Percentiles rank a stretch among this genome's conserved stretches.
These are phyloP conservation scores for Helarctos malayanus DNA, from an alignment of 2,797 vertebrate genomes.

Conservation along the genomic window DNA sequence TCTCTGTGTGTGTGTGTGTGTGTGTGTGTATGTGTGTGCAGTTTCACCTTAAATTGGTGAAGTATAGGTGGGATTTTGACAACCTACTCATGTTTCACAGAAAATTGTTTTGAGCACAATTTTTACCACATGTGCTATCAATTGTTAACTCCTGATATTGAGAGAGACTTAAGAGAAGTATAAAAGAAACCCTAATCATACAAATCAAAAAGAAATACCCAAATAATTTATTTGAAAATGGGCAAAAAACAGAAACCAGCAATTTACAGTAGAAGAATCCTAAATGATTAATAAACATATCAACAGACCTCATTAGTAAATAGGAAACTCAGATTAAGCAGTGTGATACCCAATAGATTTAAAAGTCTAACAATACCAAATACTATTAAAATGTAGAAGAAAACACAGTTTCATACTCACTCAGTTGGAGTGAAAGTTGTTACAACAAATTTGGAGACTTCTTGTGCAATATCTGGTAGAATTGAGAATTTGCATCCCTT, in stretches of 20 bases:
- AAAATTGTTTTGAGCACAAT: slow-evolving; percentile 51
- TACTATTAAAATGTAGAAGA: not conserved
- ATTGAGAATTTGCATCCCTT: not conserved
- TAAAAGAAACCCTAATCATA: not conserved
- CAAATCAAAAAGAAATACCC: not conserved
- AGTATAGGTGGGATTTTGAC: slow-evolving; percentile 42
- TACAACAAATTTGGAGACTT: not conserved
- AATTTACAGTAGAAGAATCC: not conserved
- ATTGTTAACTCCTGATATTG: not conserved
- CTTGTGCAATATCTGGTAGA: not conserved
- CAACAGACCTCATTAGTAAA: not conserved
- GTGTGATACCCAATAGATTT: not conserved
- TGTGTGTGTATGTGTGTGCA: not conserved
- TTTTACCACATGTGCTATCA: slow-evolving; percentile 56
- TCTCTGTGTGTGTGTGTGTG: not conserved
- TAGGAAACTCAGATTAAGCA: not conserved
- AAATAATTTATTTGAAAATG: not conserved
- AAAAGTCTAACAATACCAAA: not conserved
- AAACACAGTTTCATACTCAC: not conserved
- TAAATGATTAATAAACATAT: not conserved
- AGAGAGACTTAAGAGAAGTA: not conserved
- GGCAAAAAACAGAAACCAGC: not conserved
- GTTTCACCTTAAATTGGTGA: slow-evolving; percentile 9
- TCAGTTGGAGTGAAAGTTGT: not conserved
- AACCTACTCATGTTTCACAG: not conserved